Evolutionary conservation across 2,113 vertebrate species (phyloP), one percentile per base, ranked within the genome.

Genomic region (Plestiodon gilberti): DNA sequence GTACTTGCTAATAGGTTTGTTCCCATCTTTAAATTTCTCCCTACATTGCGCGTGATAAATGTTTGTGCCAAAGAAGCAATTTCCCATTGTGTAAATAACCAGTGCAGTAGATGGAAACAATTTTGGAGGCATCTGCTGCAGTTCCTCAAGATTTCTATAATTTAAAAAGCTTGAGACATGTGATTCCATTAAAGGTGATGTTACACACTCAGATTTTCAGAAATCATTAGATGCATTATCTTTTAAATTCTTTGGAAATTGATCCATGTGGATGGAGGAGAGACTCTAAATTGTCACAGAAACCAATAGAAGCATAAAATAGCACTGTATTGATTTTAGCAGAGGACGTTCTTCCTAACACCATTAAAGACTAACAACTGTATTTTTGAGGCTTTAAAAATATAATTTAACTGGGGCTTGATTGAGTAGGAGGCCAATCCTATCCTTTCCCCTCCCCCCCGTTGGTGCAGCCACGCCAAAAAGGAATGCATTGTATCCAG

Each of bases 181-280:
- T 75, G 43, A 52, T 48, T 18, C 13, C 83, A 55, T 84, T 83
- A 82, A 87, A 82, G 64, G 73, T 4, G 59, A 61, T 8, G 33
- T 77, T 28, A 61, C 0, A 33, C 0, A 77, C 17, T 88, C 15
- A 20, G 48, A 28, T 1, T 82, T 33, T 55, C 10, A 78, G 33
- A 90, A 90, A 84, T 82, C 81, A 80, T 52, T 1, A 78, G 52
- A 62, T 82, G 23, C 65, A 61, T 64, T 88, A 79, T 55, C 25
- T 90, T 15, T 83, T 52, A 89, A 87, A 77, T 87, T 87, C 4
- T 86, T 78, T 48, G 1, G 22, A 84, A 87, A 89, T 82, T 4
- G 35, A n/a, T 28, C 4, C 1, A 33, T 79, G 71, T 15, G 78
- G 81, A 85, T 55, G 38, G 33, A 6, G 20, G 80, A 87, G 62